Conservation (phyloP, 2,113 vertebrate species). For the Seriola quinqueradiata region DNA sequence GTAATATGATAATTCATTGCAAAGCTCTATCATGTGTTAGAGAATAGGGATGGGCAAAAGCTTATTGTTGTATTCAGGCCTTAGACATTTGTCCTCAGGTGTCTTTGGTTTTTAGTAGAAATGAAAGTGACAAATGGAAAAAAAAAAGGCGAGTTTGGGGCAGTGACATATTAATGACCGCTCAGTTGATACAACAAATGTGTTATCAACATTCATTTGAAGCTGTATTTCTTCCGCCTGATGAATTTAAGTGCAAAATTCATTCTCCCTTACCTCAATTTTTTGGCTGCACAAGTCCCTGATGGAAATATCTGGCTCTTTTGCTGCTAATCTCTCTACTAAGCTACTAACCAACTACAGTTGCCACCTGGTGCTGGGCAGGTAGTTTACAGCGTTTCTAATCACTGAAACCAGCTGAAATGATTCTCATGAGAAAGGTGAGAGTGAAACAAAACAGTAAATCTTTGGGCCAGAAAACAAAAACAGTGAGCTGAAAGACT, state of each 20-base stretch:
- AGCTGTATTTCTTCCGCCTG: background rate
- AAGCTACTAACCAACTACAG: background rate
- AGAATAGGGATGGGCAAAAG: slow-evolving; percentile 14
- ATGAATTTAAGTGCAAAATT: background rate
- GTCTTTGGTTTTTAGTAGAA: background rate
- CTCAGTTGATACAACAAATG: no score
- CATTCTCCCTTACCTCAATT: background rate
- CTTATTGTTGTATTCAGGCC: background rate
- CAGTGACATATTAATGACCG: no score
- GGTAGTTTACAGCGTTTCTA: background rate
- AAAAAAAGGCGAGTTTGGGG: no score
- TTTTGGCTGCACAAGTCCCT: background rate
- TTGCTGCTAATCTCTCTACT: background rate
- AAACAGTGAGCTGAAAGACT: background rate
- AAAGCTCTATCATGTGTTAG: slow-evolving; percentile 33
- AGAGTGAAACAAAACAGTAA: background rate
- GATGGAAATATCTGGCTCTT: background rate
- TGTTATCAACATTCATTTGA: background rate
- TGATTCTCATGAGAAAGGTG: background rate
- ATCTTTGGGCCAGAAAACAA: background rate
- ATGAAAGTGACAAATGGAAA: no score
- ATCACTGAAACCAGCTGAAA: background rate
- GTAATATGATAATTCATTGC: slow-evolving; percentile 52
- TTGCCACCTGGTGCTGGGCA: background rate
- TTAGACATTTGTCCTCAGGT: background rate